These are phyloP conservation scores for Aphidius colemani DNA, from an alignment of 2,888 invertebrate genomes.

Conservation along the genomic window DNA sequence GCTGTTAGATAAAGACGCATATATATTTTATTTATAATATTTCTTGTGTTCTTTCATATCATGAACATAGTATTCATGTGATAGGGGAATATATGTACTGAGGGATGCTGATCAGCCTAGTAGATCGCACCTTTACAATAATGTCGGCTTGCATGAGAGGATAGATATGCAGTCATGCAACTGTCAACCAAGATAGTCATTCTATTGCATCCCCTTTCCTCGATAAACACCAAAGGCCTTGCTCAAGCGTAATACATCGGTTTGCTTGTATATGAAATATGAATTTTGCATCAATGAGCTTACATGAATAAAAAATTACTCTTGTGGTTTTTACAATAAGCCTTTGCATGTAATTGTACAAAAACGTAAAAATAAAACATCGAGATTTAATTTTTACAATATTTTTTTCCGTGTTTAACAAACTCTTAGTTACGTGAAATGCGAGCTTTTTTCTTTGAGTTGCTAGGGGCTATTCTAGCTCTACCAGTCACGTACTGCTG, in stretches of 20 bases:
- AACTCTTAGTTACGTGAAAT: conserved; percentile 3
- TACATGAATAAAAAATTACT: conserved; percentile 17
- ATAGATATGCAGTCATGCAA: conserved; percentile 6
- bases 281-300: conserved; percentile 10
- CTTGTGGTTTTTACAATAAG: conserved; percentile 17
- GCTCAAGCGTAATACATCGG: conserved; percentile 29
- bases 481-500: conserved; percentile 25
- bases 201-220: conserved; percentile 7
- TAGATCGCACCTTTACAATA: conserved; percentile 33
- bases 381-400: neutral
- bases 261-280: neutral
- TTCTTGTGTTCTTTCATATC: too few relatives aligned
- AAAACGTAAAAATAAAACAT: neutral
- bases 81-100: too few relatives aligned
- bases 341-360: conserved; percentile 15
- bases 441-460: conserved; percentile 5
- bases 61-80: too few relatives aligned
- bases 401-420: neutral
- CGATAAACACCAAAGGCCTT: conserved; percentile 21
- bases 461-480: neutral
- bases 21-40: too few relatives aligned
- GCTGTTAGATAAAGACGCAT: conserved; percentile 12
- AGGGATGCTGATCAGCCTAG: neutral
- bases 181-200: neutral
- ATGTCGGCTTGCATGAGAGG: conserved; percentile 9